Percentiles rank a stretch among this genome's conserved stretches.
Conservation (phyloP, 2,797 vertebrate genomes). For the Meda fulgida region DNA sequence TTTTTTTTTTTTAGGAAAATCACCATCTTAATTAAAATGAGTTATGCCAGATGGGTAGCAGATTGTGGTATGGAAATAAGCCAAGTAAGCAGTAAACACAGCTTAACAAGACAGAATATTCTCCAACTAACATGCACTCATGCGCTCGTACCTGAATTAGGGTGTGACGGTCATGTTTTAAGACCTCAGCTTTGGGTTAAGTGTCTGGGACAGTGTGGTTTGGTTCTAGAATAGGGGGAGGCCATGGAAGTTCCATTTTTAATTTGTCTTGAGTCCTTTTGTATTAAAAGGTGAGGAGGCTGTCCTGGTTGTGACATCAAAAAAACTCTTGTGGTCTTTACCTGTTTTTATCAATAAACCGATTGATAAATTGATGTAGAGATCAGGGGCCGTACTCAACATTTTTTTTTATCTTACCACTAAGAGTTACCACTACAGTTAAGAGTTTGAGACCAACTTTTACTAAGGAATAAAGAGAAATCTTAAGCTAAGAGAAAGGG, state of each 20-base stretch:
- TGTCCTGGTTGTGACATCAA: too few species aligned
- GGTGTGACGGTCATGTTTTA: conserved; percentile 31
- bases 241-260: not conserved
- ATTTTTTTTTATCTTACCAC: too few species aligned
- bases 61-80: conserved; percentile 66
- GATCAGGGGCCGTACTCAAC: too few species aligned
- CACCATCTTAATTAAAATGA: conserved; percentile 68
- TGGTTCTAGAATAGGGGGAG: not conserved
- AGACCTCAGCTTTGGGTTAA: not conserved
- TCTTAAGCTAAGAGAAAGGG: too few species aligned
- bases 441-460: too few species aligned
- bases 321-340: too few species aligned
- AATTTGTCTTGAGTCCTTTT: not conserved
- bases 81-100: conserved; percentile 64
- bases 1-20: conserved; percentile 48
- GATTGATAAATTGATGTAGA: too few species aligned
- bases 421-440: too few species aligned
- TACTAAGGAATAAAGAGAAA: too few species aligned
- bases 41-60: conserved; percentile 69
- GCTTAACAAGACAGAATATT: conserved; percentile 55
- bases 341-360: too few species aligned
- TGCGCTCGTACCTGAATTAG: conserved; percentile 17
- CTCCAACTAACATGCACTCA: conserved; percentile 44
- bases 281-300: not conserved
- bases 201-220: not conserved